Conservation (phyloP, 2,113 vertebrate genomes). For the Campylomormyrus tamandua region DNA sequence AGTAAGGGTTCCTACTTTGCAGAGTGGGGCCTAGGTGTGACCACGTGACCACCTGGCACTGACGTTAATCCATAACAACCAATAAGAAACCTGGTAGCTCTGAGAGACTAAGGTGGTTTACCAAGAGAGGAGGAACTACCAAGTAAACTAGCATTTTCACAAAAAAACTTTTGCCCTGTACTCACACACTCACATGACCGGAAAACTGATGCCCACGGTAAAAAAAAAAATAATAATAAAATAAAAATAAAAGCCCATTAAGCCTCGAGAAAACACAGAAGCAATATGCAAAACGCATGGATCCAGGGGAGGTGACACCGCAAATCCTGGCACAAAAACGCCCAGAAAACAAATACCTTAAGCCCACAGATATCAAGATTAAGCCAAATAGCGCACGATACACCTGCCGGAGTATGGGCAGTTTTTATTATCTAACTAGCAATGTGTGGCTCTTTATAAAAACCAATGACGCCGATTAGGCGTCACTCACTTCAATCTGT, state of each 20-base stretch:
- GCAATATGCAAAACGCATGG: neutral
- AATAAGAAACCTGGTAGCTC: neutral
- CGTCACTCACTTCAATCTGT: neutral
- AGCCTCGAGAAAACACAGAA: neutral
- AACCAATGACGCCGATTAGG: neutral
- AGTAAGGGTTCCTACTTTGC: neutral
- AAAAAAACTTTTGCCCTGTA: neutral
- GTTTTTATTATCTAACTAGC: neutral
- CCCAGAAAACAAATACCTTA: neutral
- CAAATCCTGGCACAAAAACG: neutral
- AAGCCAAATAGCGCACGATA: neutral
- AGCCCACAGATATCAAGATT: neutral
- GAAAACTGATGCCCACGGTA: neutral
- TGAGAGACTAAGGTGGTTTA: neutral
- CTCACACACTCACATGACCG: neutral
- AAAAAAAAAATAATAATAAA: neutral
- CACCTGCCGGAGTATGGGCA: neutral
- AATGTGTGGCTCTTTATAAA: neutral
- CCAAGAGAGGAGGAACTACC: neutral
- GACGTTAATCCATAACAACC: neutral
- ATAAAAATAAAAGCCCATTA: neutral
- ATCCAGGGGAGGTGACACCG: neutral
- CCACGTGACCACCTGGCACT: neutral
- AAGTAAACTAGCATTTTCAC: neutral
- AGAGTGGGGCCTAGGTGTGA: neutral